These are phyloP conservation scores for Halocynthia roretzi DNA, from an alignment of 23 tunicate genomes.

Conservation along the genomic window DNA sequence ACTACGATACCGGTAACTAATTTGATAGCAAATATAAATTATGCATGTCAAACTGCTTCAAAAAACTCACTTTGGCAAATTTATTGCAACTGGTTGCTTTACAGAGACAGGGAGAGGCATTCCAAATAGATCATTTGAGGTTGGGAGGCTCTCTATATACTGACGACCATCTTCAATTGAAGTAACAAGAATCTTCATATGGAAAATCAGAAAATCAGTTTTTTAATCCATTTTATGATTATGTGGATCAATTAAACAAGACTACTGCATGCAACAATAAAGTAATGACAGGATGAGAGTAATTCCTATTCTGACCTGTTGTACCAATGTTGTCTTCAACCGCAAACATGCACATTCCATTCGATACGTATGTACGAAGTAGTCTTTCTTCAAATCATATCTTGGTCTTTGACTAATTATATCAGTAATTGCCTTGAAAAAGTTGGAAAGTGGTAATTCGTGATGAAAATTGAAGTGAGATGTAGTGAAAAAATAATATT, in stretches of 20 bases:
- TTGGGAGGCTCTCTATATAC: constrained; percentile 23
- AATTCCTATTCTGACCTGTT: constrained; percentile 37
- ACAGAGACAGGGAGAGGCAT: constrained; percentile 40
- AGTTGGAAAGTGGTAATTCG: background rate
- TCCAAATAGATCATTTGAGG: constrained; percentile 36
- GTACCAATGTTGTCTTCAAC: constrained; percentile 32
- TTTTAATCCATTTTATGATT: background rate
- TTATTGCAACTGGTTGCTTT: constrained; percentile 57
- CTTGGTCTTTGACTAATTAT: constrained; percentile 62
- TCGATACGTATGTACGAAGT: constrained; percentile 55
- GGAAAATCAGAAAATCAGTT: background rate
- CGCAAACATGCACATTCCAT: constrained; percentile 74
- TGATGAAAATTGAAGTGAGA: background rate
- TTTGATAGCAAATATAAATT: background rate
- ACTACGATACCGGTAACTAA: background rate
- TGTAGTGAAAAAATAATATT: background rate
- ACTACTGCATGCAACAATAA: background rate
- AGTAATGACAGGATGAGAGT: no score
- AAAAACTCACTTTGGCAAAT: constrained; percentile 41
- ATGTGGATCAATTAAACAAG: background rate
- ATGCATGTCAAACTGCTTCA: background rate
- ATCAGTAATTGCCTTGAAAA: constrained; percentile 63
- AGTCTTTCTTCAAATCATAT: constrained; percentile 72
- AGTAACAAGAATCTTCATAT: constrained; percentile 44
- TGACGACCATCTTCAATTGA: constrained; percentile 59